phyloP scores from a whole-genome alignment of 64 coral and sea anemone species.

The Stichodactyla mertensii region DNA sequence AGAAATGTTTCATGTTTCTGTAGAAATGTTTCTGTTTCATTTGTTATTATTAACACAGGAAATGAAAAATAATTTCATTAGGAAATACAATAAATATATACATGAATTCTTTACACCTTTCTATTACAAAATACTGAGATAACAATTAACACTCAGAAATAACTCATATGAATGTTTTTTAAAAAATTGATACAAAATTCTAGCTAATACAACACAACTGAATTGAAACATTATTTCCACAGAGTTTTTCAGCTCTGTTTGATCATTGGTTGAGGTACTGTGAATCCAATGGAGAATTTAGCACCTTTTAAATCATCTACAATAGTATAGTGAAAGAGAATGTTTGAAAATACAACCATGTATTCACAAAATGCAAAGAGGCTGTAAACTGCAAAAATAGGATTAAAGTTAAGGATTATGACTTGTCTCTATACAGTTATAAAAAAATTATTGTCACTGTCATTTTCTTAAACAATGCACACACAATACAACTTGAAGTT shows the following conservation, averaged over 20 bases:
- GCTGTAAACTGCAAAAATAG: constrained; percentile 62
- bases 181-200: too few species aligned
- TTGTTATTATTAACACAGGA: not conserved
- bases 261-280: not conserved
- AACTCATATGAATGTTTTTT: too few species aligned
- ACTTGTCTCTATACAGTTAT: too few species aligned
- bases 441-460: not conserved
- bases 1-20: too few species aligned
- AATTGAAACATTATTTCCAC: not conserved
- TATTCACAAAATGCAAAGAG: constrained; percentile 90
- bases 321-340: constrained; percentile 78
- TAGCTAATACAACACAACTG: too few species aligned
- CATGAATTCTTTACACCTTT: too few species aligned
- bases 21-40: too few species aligned
- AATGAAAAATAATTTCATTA: not conserved
- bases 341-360: constrained; percentile 73
- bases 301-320: not conserved
- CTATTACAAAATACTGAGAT: too few species aligned
- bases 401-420: constrained; percentile 48
- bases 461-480: not conserved
- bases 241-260: not conserved
- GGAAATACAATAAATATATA: too few species aligned
- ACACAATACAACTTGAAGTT: not conserved
- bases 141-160: too few species aligned
- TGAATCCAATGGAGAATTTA: not conserved